Evolutionary conservation across 2,888 invertebrate species (phyloP).

Genomic region (Phytoseiulus persimilis): DNA sequence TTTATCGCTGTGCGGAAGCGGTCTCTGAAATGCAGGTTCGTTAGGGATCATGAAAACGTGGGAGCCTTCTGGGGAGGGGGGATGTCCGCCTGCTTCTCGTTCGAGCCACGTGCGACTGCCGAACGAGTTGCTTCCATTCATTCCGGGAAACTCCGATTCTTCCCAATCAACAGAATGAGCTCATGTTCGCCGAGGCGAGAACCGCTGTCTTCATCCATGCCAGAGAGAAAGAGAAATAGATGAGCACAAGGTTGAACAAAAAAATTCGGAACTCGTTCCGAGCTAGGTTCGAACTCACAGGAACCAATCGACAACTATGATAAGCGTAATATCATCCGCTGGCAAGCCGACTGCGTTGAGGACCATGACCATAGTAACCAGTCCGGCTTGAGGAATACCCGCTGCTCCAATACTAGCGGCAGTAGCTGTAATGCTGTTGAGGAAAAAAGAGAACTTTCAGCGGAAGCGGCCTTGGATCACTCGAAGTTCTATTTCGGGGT

Average conservation of each 20-base stretch:
- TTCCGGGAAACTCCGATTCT: too few species aligned
- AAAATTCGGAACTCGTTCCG: not conserved
- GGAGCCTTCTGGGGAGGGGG: too few species aligned
- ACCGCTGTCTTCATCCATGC: too few species aligned
- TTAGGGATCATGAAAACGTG: not conserved
- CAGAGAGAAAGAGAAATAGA: too few species aligned
- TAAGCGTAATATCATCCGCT: slow-evolving; percentile 78
- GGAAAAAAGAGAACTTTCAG: not conserved
- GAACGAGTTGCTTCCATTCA: too few species aligned
- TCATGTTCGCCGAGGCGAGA: too few species aligned
- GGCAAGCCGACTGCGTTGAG: slow-evolving; percentile 81
- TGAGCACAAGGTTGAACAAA: too few species aligned
- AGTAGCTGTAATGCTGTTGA: slow-evolving; percentile 78
- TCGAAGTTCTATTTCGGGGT: too few species aligned
- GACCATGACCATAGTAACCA: slow-evolving; percentile 93
- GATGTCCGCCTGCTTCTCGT: too few species aligned
- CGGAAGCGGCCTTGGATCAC: not conserved
- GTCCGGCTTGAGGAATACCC: slow-evolving; percentile 87
- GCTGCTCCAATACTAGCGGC: slow-evolving; percentile 96
- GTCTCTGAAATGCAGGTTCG: not conserved
- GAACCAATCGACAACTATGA: slow-evolving; percentile 84
- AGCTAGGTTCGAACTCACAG: slow-evolving; percentile 59
- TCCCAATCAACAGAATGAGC: too few species aligned
- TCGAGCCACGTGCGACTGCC: too few species aligned
- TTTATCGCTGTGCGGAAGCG: slow-evolving; percentile 35